A percentile compares a stretch with the other conserved stretches of the same genome.
These are phyloP conservation scores for Chelon auratus DNA, from an alignment of 2,797 vertebrate genomes.

Conservation along the genomic window DNA sequence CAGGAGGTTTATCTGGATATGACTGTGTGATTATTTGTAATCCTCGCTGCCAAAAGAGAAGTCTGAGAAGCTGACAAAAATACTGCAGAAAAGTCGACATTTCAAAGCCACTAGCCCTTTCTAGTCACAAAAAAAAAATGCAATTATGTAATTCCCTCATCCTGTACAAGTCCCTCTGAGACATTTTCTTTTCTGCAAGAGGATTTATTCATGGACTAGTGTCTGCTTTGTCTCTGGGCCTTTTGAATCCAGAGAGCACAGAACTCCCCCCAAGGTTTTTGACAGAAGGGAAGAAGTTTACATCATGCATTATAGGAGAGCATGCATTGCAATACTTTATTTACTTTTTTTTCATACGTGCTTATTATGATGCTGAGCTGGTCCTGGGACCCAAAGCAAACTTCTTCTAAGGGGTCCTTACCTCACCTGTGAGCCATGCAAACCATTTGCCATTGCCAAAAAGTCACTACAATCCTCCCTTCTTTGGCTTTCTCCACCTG, in stretches of 20 bases:
- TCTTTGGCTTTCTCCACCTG: no score
- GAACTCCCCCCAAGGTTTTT: conserved; percentile 58
- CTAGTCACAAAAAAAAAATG: conserved; percentile 43
- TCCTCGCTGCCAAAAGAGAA: conserved; percentile 28
- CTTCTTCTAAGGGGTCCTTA: no score
- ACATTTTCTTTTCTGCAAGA: conserved; percentile 42
- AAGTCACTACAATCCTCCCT: no score
- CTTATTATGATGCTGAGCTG: no score
- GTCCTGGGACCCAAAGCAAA: no score
- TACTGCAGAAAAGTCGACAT: conserved; percentile 9
- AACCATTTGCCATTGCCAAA: no score
- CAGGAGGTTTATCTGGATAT: not conserved
- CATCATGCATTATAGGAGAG: conserved; percentile 15
- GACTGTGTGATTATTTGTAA: conserved; percentile 27
- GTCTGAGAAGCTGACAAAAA: conserved; percentile 23
- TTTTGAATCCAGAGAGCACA: conserved; percentile 72
- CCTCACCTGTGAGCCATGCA: no score
- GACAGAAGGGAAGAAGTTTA: conserved; percentile 39
- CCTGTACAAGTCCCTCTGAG: conserved; percentile 32
- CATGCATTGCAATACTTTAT: conserved; percentile 5
- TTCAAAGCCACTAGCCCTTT: conserved; percentile 25
- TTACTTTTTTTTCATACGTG: not conserved
- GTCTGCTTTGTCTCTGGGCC: conserved; percentile 63
- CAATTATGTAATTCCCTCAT: conserved; percentile 69
- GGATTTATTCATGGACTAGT: conserved; percentile 48